Conservation (phyloP, 2,888 invertebrate genomes). For the Apamea crenata region DNA sequence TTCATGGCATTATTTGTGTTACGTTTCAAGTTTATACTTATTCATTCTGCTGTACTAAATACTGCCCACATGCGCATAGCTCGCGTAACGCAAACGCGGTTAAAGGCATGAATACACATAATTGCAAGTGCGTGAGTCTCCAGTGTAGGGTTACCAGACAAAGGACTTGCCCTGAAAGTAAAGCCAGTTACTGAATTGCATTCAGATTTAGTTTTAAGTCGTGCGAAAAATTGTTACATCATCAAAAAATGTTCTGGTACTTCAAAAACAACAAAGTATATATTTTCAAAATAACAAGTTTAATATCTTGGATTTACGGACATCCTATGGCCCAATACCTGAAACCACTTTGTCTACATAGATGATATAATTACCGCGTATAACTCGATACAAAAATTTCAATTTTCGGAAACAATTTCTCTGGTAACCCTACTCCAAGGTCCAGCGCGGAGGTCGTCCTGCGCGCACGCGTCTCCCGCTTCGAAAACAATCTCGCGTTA, state of each 20-base stretch:
- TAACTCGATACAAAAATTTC: not conserved
- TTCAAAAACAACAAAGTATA: not conserved
- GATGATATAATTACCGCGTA: not conserved
- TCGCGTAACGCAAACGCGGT: slow-evolving; percentile 67
- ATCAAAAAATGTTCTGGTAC: not conserved
- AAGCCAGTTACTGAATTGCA: slow-evolving; percentile 10
- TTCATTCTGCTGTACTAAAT: slow-evolving; percentile 65
- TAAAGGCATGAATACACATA: slow-evolving; percentile 75
- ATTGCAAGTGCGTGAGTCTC: slow-evolving; percentile 73
- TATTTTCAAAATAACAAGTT: not conserved
- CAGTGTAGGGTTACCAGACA: slow-evolving; percentile 62
- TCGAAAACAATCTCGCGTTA: slow-evolving; percentile 87
- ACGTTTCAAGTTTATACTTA: slow-evolving; percentile 69
- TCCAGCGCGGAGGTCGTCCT: slow-evolving; percentile 85
- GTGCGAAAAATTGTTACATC: not conserved
- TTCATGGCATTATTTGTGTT: slow-evolving; percentile 62
- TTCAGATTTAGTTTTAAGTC: not conserved
- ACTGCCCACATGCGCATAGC: slow-evolving; percentile 68
- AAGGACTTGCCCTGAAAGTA: slow-evolving; percentile 34
- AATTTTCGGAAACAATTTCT: slow-evolving; percentile 39
- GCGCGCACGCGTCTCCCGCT: slow-evolving; percentile 83
- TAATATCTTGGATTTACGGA: not conserved
- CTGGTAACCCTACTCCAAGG: slow-evolving; percentile 79
- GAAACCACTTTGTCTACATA: not conserved
- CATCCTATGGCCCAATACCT: not conserved